Evolutionary conservation across 2,888 invertebrate genomes (phyloP).

Genomic region (Tubulanus polymorphus): DNA sequence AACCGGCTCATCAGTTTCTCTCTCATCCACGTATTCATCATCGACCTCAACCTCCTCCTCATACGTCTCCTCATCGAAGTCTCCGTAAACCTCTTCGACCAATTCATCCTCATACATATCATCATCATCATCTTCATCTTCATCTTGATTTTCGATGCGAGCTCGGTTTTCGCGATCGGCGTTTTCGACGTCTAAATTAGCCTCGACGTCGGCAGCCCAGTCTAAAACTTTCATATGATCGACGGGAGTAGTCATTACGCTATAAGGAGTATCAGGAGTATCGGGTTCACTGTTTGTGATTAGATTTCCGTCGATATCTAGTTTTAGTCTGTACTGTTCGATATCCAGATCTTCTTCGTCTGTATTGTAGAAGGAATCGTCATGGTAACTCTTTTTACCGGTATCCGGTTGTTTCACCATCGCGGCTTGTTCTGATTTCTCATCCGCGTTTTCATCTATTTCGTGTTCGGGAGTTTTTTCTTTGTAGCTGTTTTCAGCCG

Average conservation of each 20-base stretch:
- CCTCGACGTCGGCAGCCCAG: conserved; percentile 24
- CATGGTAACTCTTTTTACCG: conserved; percentile 2
- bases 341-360: background rate
- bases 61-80: background rate
- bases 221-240: conserved; percentile 28
- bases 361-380: no score
- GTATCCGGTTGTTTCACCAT: conserved; percentile 1
- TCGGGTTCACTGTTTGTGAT: conserved; percentile 40
- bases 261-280: conserved; percentile 15
- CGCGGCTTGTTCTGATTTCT: background rate
- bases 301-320: conserved; percentile 31
- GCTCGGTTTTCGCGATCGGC: background rate
- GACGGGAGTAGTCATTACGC: conserved; percentile 29
- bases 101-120: background rate
- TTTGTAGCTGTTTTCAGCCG: no score
- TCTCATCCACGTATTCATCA: background rate
- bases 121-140: background rate
- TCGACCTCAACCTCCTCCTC: background rate
- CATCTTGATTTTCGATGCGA: background rate
- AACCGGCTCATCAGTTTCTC: background rate
- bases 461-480: no score
- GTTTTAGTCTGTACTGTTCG: conserved; percentile 10
- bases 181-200: background rate
- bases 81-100: background rate
- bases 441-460: conserved; percentile 17